Base-by-base conservation (phyloP, 2,113 vertebrate genomes). In the Sporophila hypoxantha region DNA sequence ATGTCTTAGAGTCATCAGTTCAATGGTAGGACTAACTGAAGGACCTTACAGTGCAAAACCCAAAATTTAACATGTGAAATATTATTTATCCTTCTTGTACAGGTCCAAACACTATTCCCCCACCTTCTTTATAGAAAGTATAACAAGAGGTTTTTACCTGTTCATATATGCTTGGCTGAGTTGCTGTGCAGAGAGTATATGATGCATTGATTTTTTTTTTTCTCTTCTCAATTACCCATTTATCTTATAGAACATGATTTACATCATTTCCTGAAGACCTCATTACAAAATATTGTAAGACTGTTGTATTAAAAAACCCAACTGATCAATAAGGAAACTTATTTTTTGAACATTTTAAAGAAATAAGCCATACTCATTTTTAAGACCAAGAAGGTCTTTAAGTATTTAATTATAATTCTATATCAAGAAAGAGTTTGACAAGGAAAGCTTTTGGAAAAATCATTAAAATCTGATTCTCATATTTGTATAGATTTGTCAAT, bases 401-500 rank as follows among this genome's bases (percentile, higher is more conserved):
- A 74, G 19, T 49, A 70, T 75, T 78, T 52, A 6, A 50, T 82
- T 82, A 52, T 66, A 71, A 70, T 93, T 92, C 53, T 89, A 14
- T 76, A 68, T 78, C 81, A 75, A 19, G 65, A 50, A 90, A 91
- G 76, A 78, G 34, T 76, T 73, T 10, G 8, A 56, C n/a, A 85
- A 90, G 26, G 78, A 76, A 25, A 34, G 76, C 13, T 88, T 94
- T 93, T 12, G 14, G 6, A n/a, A 69, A 69, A 82, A 66, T 2
- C 29, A 30, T 21, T 53, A 59, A 88, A 91, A 57, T 22, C 64
- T 49, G 9, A 67, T 93, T 77, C 69, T 73, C 90, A 30, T 65
- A 88, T 82, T 91, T 93, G 7, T 62, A 78, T 49, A 77, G 76
- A 68, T 90, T 76, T 77, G 59, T 85, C 90, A 91, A 52, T 92